phyloP scores from a whole-genome alignment of 1,140 invertebrate genomes.

The Drosophila gunungcola region DNA sequence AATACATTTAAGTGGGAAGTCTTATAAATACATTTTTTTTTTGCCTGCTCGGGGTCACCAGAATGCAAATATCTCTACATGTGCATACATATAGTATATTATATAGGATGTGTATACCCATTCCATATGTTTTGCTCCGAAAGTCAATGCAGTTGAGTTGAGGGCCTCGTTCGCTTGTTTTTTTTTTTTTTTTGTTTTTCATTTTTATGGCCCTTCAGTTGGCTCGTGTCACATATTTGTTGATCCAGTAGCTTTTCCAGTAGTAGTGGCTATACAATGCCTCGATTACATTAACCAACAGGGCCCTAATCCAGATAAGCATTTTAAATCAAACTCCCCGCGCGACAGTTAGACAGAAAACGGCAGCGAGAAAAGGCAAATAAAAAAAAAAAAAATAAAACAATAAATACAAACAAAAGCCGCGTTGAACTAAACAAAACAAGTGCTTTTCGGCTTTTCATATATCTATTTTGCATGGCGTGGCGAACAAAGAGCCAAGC shows the following conservation, averaged over 20 bases:
- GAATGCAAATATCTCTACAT: conserved; percentile 22
- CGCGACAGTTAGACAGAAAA: conserved; percentile 6
- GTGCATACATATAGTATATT: not conserved
- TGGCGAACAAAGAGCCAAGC: conserved; percentile 49
- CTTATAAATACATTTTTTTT: conserved; percentile 29
- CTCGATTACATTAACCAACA: conserved; percentile 6
- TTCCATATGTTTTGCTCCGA: not conserved
- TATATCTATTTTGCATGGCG: conserved; percentile 49
- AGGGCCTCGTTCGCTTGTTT: conserved; percentile 19
- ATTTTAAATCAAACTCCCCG: conserved; percentile 27
- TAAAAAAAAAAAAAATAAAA: not conserved
- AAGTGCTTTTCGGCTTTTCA: conserved; percentile 11
- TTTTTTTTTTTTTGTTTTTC: too few species aligned
- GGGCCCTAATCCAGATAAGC: conserved; percentile 25
- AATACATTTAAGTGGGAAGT: conserved; percentile 15
- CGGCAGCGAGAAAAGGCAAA: not conserved
- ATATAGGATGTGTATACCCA: not conserved
- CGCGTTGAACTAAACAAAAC: conserved; percentile 34
- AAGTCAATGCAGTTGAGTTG: conserved; percentile 16
- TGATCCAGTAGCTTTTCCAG: conserved; percentile 13
- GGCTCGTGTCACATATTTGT: conserved; percentile 21
- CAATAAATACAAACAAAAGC: conserved; percentile 19
- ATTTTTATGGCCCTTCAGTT: conserved; percentile 39
- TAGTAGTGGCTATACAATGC: conserved; percentile 17
- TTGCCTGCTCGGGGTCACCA: conserved; percentile 19